Evolutionary conservation across 2,797 vertebrate genomes (phyloP).

Genomic region (Tarsius wallacei): DNA sequence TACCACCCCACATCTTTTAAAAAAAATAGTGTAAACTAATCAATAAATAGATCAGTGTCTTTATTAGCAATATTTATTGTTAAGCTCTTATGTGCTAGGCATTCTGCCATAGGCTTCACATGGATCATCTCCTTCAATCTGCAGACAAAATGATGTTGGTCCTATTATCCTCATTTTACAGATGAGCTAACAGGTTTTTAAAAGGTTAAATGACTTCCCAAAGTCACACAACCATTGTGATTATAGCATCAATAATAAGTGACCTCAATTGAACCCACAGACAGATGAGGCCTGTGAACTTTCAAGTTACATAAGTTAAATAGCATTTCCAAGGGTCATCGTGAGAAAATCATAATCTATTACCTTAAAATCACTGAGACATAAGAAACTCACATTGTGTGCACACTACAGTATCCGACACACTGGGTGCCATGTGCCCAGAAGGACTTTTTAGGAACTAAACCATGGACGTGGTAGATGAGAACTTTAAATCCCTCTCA

Average conservation of each 20-base stretch:
- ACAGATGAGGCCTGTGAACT: constrained; percentile 61
- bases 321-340: constrained; percentile 54
- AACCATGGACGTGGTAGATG: neutral
- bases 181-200: constrained; percentile 73
- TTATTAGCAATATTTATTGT: constrained; percentile 67
- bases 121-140: constrained; percentile 46
- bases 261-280: constrained; percentile 28
- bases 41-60: neutral
- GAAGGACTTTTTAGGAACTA: neutral
- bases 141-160: constrained; percentile 60
- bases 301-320: constrained; percentile 64
- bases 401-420: neutral
- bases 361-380: constrained; percentile 42
- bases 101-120: neutral
- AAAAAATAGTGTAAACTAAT: neutral
- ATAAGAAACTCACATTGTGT: neutral
- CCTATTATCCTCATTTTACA: constrained; percentile 72
- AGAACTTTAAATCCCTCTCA: constrained; percentile 38
- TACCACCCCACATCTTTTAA: constrained; percentile 14
- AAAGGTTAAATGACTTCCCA: constrained; percentile 72
- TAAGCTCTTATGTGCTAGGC: neutral
- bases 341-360: constrained; percentile 50
- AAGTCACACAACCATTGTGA: constrained; percentile 68
- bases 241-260: constrained; percentile 66
- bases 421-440: neutral